A percentile compares a stretch with the other conserved stretches of the same genome.
Evolutionary conservation across 2,888 invertebrate species (phyloP).

Genomic region (Lampropteryx suffumata): DNA sequence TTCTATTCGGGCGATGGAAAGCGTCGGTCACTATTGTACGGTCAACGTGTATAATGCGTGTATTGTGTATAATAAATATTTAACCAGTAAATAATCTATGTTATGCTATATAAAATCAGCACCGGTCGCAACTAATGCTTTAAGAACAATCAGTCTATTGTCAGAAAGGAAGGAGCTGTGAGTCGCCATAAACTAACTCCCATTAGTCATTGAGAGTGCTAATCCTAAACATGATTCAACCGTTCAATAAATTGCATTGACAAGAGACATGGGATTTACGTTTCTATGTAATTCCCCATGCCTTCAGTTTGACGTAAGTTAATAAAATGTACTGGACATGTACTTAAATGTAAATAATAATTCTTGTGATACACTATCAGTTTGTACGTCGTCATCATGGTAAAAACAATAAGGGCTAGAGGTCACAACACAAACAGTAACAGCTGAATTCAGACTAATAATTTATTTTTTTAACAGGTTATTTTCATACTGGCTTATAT

Average conservation of each 20-base stretch:
- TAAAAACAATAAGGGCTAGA: conserved; percentile 16
- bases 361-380: conserved; percentile 17
- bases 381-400: conserved; percentile 26
- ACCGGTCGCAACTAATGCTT: conserved; percentile 81
- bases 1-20: conserved; percentile 52
- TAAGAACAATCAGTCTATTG: conserved; percentile 82
- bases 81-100: conserved; percentile 82
- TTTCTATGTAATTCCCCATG: conserved; percentile 21
- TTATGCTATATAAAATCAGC: conserved; percentile 75
- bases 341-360: background rate
- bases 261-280: conserved; percentile 11
- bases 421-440: conserved; percentile 3
- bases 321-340: background rate
- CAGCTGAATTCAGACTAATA: background rate
- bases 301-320: conserved; percentile 12
- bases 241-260: conserved; percentile 3
- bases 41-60: conserved; percentile 71
- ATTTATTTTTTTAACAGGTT: background rate
- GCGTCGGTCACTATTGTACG: conserved; percentile 52
- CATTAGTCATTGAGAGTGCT: conserved; percentile 52
- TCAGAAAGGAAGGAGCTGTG: conserved; percentile 77
- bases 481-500: too few species aligned
- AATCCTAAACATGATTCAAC: conserved; percentile 30
- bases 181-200: conserved; percentile 60
- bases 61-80: conserved; percentile 53